phyloP scores from a whole-genome alignment of 2,797 vertebrate genomes.

The Pseudochaenichthys georgianus region DNA sequence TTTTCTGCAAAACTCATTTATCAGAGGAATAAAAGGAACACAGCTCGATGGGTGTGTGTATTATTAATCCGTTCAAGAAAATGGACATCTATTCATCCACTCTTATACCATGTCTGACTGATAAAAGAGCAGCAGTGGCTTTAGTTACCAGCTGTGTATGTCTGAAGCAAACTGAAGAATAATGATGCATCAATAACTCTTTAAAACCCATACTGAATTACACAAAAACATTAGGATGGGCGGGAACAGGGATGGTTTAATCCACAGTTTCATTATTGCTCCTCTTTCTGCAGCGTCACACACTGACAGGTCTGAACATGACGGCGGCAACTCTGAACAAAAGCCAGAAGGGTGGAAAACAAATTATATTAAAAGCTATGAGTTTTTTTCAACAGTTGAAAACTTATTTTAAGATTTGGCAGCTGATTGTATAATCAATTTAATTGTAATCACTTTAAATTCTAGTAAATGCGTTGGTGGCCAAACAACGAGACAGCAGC shows the following conservation, averaged over 20 bases:
- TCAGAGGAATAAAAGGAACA: conserved; percentile 54
- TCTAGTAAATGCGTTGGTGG: conserved; percentile 11
- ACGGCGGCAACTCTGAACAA: conserved; percentile 14
- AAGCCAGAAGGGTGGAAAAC: conserved; percentile 35
- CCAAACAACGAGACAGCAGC: conserved; percentile 6
- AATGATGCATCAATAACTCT: conserved; percentile 55
- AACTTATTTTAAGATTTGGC: neutral
- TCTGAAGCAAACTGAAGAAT: conserved; percentile 32
- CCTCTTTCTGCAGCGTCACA: conserved; percentile 48
- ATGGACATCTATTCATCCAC: conserved; percentile 49
- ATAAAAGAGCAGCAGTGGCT: conserved; percentile 54
- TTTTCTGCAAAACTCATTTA: conserved; percentile 64
- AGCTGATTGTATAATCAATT: neutral
- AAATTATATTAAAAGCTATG: neutral
- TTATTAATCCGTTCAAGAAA: conserved; percentile 46
- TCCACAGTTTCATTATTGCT: conserved; percentile 46
- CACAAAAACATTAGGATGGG: conserved; percentile 59
- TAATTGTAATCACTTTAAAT: conserved; percentile 4
- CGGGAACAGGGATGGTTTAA: conserved; percentile 30
- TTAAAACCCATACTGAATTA: conserved; percentile 46
- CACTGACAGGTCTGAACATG: conserved; percentile 73
- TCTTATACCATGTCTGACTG: conserved; percentile 39
- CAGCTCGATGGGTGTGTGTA: conserved; percentile 50
- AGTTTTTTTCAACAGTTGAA: conserved; percentile 6
- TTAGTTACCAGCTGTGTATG: conserved; percentile 46